A percentile compares a stretch with the other conserved stretches of the same genome.
Conservation (phyloP, 2,113 vertebrate species). For the Apteryx mantelli region DNA sequence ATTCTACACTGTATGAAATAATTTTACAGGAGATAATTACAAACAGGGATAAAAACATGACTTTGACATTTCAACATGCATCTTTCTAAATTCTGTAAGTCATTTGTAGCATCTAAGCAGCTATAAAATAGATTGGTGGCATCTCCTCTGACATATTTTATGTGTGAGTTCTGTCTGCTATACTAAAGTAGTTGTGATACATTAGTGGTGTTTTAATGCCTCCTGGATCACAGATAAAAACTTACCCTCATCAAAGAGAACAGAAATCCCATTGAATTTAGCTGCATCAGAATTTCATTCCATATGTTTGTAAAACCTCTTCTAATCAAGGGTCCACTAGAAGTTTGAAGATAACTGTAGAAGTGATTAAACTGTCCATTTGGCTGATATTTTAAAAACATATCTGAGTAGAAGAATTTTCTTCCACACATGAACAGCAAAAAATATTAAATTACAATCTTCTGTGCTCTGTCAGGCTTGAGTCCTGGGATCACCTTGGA, state of each 20-base stretch:
- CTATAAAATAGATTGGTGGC: conserved; percentile 33
- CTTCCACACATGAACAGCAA: not conserved
- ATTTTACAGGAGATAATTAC: conserved; percentile 14
- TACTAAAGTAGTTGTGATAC: not conserved
- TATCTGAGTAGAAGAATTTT: not conserved
- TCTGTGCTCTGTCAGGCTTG: not conserved
- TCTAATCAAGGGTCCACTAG: not conserved
- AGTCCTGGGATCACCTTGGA: not conserved
- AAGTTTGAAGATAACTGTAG: not conserved
- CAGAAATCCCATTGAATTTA: not conserved
- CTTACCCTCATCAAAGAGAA: not conserved
- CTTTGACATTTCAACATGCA: conserved; percentile 28
- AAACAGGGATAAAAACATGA: conserved; percentile 17
- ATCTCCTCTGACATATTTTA: conserved; percentile 6
- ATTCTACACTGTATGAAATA: not conserved
- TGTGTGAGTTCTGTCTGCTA: not conserved
- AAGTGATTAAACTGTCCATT: not conserved
- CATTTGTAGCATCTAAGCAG: conserved; percentile 17
- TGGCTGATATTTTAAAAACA: conserved; percentile 17
- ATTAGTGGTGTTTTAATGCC: not conserved
- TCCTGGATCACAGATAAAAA: conserved; percentile 11
- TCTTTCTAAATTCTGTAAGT: conserved; percentile 16
- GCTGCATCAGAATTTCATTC: not conserved
- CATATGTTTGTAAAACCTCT: not conserved
- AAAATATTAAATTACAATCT: not conserved